These are phyloP conservation scores for Sciurus niger DNA, from an alignment of 2,113 vertebrate species.

Conservation along the genomic window DNA sequence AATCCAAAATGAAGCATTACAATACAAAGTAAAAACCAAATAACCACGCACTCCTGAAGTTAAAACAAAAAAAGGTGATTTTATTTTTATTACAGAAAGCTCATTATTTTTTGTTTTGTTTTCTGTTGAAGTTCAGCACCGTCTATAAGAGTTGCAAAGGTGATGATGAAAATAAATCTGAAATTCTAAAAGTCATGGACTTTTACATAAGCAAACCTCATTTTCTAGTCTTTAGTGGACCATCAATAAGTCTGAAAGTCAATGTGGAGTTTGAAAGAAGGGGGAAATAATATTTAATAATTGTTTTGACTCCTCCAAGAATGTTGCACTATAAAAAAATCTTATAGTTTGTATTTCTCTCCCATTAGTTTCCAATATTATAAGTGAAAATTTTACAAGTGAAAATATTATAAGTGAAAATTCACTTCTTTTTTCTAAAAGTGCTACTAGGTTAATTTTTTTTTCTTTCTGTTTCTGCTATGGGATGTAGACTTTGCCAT, in stretches of 20 bases:
- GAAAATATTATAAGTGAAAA: neutral
- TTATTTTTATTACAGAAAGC: neutral
- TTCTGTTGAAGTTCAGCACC: conserved; percentile 51
- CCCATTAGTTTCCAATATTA: conserved; percentile 41
- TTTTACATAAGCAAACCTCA: neutral
- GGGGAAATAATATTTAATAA: conserved; percentile 55
- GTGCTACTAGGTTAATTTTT: neutral
- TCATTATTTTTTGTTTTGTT: neutral
- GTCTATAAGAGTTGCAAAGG: neutral
- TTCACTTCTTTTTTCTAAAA: neutral
- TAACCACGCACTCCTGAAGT: neutral
- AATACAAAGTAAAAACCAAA: neutral
- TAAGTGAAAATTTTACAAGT: neutral
- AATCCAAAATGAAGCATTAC: neutral
- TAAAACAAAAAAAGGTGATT: neutral
- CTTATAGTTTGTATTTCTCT: conserved; percentile 6
- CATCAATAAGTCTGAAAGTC: conserved; percentile 68
- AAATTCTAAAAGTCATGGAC: neutral
- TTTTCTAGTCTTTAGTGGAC: conserved; percentile 4
- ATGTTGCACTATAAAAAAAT: neutral
- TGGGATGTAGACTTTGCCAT: neutral
- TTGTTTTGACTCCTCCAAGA: neutral
- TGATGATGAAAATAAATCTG: neutral
- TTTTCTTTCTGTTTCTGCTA: neutral
- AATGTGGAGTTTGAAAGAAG: conserved; percentile 48